A percentile compares a stretch with the other conserved stretches of the same genome.
phyloP scores from a whole-genome alignment of 35 echinoderm and acorn worm species.

The Patiria miniata region DNA sequence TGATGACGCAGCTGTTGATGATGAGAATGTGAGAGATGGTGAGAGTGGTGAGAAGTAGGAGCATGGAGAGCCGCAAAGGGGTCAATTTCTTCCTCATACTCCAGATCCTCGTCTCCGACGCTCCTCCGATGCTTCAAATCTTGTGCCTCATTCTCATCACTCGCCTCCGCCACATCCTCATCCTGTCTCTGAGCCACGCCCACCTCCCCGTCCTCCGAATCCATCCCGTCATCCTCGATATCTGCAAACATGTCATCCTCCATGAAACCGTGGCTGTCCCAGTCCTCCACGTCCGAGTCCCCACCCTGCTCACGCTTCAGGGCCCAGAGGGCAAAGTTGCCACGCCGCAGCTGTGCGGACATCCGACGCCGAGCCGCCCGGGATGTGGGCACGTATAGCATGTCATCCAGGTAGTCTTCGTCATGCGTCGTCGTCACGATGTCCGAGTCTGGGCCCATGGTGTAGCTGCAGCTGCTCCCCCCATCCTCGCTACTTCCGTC shows the following conservation, averaged over 20 bases:
- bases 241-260: constrained; percentile 38
- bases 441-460: background rate
- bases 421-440: background rate
- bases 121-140: background rate
- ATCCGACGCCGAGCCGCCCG: constrained; percentile 6
- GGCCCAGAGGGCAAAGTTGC: background rate
- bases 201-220: background rate
- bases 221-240: background rate
- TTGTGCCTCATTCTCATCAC: background rate
- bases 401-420: background rate
- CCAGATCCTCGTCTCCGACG: background rate
- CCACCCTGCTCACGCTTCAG: background rate
- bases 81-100: constrained; percentile 1
- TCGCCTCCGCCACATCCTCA: background rate
- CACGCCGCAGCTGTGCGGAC: background rate
- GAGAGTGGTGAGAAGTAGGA: background rate
- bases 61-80: background rate
- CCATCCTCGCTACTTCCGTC: background rate
- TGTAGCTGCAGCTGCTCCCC: background rate
- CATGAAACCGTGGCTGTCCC: background rate
- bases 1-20: background rate
- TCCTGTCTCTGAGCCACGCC: background rate
- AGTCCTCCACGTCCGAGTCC: background rate
- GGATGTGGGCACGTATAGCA: background rate
- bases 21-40: background rate